A percentile compares a stretch with the other conserved stretches of the same genome.
Conservation (phyloP, 2,113 vertebrate species). For the Amblyopsis rosae region DNA sequence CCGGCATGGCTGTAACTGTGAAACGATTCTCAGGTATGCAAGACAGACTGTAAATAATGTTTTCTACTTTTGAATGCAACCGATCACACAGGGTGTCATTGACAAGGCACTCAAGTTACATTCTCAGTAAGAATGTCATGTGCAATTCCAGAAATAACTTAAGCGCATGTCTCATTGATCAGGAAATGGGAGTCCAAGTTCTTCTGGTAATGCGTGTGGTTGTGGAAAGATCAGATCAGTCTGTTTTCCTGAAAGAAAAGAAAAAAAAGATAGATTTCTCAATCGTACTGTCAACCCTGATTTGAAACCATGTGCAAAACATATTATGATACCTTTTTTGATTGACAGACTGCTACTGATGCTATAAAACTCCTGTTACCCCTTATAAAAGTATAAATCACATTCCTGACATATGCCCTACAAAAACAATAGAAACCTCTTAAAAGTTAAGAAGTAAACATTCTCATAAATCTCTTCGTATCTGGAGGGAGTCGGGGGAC, state of each 20-base stretch:
- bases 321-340: too few relatives aligned
- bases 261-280: slow-evolving; percentile 41
- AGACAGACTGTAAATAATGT: slow-evolving; percentile 20
- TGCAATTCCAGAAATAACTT: slow-evolving; percentile 44
- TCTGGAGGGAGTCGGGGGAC: slow-evolving; percentile 23
- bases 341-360: slow-evolving; percentile 26
- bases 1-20: slow-evolving; percentile 84
- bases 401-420: slow-evolving; percentile 9
- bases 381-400: slow-evolving; percentile 7
- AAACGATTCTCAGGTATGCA: slow-evolving; percentile 33
- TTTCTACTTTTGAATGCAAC: slow-evolving; percentile 39
- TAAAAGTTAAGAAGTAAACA: slow-evolving; percentile 21
- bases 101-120: slow-evolving; percentile 65
- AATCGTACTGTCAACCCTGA: neutral
- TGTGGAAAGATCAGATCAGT: slow-evolving; percentile 25
- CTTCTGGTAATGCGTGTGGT: slow-evolving; percentile 15
- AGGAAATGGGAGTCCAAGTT: slow-evolving; percentile 31
- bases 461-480: slow-evolving; percentile 31
- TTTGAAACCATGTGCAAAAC: neutral
- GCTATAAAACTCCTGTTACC: slow-evolving; percentile 18
- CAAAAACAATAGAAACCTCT: slow-evolving; percentile 4
- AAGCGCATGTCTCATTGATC: slow-evolving; percentile 48
- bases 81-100: slow-evolving; percentile 18
- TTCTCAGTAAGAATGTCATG: slow-evolving; percentile 60
- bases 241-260: slow-evolving; percentile 61